Conservation (phyloP, 2,888 invertebrate species). For the Melikaiella ostensackeni region DNA sequence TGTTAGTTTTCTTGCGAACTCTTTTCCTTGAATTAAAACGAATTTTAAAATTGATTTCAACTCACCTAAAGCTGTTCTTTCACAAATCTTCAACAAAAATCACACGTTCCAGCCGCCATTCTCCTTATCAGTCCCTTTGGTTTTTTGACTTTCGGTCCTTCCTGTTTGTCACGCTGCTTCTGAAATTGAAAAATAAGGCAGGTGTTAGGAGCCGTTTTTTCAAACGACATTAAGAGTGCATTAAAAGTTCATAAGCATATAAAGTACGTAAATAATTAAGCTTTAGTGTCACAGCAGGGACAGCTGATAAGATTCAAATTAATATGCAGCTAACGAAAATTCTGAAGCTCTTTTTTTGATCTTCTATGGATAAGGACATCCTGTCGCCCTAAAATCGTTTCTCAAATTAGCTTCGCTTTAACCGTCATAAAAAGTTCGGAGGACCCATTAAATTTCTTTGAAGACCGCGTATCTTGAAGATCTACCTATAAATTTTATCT, state of each 20-base stretch:
- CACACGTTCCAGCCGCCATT: slow-evolving; percentile 71
- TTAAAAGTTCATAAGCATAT: neutral
- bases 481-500: neutral
- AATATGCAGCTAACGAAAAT: neutral
- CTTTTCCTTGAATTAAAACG: too few species aligned
- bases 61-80: slow-evolving; percentile 19
- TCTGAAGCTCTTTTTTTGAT: slow-evolving; percentile 3
- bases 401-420: slow-evolving; percentile 36
- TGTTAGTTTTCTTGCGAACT: too few species aligned
- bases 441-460: neutral
- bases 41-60: neutral
- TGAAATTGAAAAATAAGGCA: slow-evolving; percentile 50
- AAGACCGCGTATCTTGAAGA: too few species aligned
- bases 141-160: slow-evolving; percentile 26
- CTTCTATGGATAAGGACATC: neutral
- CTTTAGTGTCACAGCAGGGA: slow-evolving; percentile 1
- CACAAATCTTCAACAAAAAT: slow-evolving; percentile 42
- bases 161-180: slow-evolving; percentile 39
- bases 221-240: neutral
- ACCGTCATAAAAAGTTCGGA: neutral
- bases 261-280: neutral
- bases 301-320: neutral
- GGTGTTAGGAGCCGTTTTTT: slow-evolving; percentile 14
- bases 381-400: slow-evolving; percentile 7
- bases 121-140: slow-evolving; percentile 28